Conservation (phyloP, 2,888 invertebrate genomes). For the Tetropium fuscum region DNA sequence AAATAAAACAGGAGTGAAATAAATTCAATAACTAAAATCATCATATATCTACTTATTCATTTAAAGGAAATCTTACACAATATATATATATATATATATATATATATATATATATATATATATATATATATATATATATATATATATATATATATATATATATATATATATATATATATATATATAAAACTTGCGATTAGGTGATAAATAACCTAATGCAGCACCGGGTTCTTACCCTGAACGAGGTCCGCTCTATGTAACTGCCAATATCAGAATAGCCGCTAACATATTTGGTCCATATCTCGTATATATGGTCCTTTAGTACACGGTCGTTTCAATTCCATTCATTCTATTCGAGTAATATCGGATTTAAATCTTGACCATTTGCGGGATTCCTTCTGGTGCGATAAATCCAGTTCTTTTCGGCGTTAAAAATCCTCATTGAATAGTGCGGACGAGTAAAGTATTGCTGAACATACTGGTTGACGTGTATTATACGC, state of each 20-base stretch:
- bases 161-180: no score
- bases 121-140: no score
- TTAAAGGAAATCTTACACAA: no score
- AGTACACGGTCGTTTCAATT: constrained; percentile 26
- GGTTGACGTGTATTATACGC: constrained; percentile 4
- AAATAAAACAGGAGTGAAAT: no score
- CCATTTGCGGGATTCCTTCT: constrained; percentile 25
- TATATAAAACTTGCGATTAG: no score
- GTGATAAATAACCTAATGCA: no score
- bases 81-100: no score
- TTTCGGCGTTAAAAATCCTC: constrained; percentile 19
- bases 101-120: no score
- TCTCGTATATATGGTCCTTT: constrained; percentile 24
- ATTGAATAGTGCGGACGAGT: constrained; percentile 11
- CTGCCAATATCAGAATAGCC: constrained; percentile 38
- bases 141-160: no score
- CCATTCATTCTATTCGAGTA: constrained; percentile 31
- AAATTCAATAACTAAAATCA: no score
- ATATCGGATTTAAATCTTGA: constrained; percentile 38
- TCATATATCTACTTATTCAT: no score
- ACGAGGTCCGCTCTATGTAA: constrained; percentile 39
- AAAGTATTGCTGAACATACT: constrained; percentile 6
- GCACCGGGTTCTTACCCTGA: no score
- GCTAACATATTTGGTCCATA: constrained; percentile 39
- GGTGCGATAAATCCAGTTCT: constrained; percentile 27